Evolutionary conservation across 2,797 vertebrate genomes (phyloP).

Genomic region (Spatula clypeata): DNA sequence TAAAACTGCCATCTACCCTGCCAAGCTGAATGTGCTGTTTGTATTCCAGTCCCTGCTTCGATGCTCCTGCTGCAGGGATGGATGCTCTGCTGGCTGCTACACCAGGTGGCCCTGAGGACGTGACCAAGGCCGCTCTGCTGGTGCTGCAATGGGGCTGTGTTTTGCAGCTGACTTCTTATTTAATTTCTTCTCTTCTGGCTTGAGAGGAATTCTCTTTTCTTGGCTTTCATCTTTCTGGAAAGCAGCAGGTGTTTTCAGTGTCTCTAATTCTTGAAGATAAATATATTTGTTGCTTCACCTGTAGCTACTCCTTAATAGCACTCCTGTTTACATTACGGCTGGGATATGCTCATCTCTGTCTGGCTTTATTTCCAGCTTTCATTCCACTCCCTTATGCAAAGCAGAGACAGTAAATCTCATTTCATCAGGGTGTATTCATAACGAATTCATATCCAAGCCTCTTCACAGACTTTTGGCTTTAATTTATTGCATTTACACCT

Average conservation of each 20-base stretch:
- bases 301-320: background rate
- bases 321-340: background rate
- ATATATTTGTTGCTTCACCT: background rate
- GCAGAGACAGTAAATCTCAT: background rate
- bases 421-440: background rate
- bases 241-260: background rate
- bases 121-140: background rate
- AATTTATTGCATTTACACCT: background rate
- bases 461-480: background rate
- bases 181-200: background rate
- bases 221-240: background rate
- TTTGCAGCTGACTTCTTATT: background rate
- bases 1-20: background rate
- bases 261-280: background rate
- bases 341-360: background rate
- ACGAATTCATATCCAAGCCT: background rate
- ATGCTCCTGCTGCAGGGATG: background rate
- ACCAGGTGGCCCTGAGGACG: background rate
- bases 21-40: background rate
- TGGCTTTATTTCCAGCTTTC: background rate
- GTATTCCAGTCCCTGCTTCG: background rate
- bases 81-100: background rate
- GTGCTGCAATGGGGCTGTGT: background rate
- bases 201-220: background rate
- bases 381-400: background rate